phyloP scores from a whole-genome alignment of 2,888 invertebrate genomes.

The Aphidoletes aphidimyza region DNA sequence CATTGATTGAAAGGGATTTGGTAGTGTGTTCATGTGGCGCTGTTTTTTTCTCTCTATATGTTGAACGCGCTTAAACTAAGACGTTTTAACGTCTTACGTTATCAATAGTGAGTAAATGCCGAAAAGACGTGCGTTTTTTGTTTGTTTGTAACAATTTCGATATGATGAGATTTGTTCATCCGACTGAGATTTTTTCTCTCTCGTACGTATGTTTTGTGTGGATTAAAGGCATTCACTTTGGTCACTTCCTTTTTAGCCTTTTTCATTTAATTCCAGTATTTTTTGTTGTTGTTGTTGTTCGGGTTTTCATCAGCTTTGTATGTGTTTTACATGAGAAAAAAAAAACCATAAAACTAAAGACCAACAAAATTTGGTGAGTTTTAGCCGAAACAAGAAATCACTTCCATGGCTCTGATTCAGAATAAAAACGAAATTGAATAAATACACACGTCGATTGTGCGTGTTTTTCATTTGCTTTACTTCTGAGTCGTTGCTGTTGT shows the following conservation, averaged over 20 bases:
- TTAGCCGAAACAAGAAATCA: background rate
- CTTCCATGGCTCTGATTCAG: background rate
- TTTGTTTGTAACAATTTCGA: background rate
- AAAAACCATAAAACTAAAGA: background rate
- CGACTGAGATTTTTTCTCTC: too few species aligned
- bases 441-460: background rate
- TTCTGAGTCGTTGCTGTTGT: too few species aligned
- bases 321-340: background rate
- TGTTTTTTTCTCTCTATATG: too few species aligned
- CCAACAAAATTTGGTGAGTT: background rate
- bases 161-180: background rate
- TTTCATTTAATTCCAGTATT: background rate
- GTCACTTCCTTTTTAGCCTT: background rate
- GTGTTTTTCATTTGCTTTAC: background rate
- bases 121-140: background rate
- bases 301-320: background rate
- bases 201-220: background rate
- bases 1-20: background rate
- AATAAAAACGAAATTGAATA: constrained; percentile 25
- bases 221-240: constrained; percentile 14
- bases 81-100: too few species aligned
- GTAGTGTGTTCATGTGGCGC: too few species aligned
- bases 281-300: background rate
- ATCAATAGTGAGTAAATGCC: background rate
- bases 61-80: background rate